phyloP scores from a whole-genome alignment of 2,797 vertebrate genomes.

The Lerista edwardsae region DNA sequence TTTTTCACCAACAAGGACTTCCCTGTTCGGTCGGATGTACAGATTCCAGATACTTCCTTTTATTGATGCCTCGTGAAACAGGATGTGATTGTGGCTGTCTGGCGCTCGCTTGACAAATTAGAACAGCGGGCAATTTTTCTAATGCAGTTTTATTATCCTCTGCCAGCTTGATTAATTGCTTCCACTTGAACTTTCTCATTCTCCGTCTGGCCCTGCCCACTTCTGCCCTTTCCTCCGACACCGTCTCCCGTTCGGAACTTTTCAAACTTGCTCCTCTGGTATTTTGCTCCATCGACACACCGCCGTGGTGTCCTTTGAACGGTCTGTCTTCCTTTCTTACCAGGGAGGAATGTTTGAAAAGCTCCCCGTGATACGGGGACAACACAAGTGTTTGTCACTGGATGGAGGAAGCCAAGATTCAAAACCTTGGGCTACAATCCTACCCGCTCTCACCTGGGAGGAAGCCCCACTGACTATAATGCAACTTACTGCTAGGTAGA shows the following conservation, averaged over 20 bases:
- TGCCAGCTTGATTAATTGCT: constrained; percentile 12
- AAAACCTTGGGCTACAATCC: no score
- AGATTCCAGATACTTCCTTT: background rate
- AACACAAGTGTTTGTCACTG: background rate
- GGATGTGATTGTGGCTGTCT: background rate
- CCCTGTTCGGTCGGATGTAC: no score
- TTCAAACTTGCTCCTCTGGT: background rate
- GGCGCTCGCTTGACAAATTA: background rate
- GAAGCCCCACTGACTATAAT: no score
- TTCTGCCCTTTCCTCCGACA: background rate
- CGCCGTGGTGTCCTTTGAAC: background rate
- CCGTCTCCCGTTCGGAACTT: background rate
- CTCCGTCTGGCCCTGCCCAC: no score
- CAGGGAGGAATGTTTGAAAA: background rate
- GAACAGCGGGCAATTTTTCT: background rate
- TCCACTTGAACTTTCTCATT: constrained; percentile 1
- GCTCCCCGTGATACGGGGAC: background rate
- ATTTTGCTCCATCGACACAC: background rate
- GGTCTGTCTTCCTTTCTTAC: background rate
- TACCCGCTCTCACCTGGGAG: no score
- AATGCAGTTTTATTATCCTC: constrained; percentile 16
- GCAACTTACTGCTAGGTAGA: no score
- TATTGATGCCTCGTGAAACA: background rate
- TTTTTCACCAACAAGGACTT: no score
- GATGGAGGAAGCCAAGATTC: no score